Evolutionary conservation across 2,113 vertebrate species (phyloP).

Genomic region (Hirundichthys speculiger): DNA sequence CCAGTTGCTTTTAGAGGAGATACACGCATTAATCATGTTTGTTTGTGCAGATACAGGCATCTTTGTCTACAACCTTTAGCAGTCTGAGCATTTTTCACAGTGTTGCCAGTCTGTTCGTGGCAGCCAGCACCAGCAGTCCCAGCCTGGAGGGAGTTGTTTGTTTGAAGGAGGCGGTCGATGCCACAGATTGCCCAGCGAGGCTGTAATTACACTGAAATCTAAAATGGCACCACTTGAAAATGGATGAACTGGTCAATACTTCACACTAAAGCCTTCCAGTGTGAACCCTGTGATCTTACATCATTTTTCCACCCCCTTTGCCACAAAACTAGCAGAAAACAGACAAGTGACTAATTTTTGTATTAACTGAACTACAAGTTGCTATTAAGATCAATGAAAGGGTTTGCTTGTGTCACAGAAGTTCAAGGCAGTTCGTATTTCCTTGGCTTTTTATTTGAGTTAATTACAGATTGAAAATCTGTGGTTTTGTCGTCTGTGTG

Average conservation of each 20-base stretch:
- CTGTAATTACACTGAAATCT: slow-evolving; percentile 86
- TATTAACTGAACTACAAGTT: slow-evolving; percentile 75
- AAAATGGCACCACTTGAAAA: slow-evolving; percentile 75
- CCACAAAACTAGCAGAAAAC: slow-evolving; percentile 76
- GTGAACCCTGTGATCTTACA: slow-evolving; percentile 60
- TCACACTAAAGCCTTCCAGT: slow-evolving; percentile 47
- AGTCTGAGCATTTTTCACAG: slow-evolving; percentile 28
- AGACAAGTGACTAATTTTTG: slow-evolving; percentile 75
- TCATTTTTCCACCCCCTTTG: slow-evolving; percentile 66
- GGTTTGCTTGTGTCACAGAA: slow-evolving; percentile 17
- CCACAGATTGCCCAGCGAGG: slow-evolving; percentile 72
- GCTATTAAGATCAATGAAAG: slow-evolving; percentile 40
- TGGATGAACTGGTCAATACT: slow-evolving; percentile 77
- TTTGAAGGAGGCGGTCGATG: slow-evolving; percentile 63
- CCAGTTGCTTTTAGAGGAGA: slow-evolving; percentile 4
- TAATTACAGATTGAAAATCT: slow-evolving; percentile 10
- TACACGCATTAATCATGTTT: slow-evolving; percentile 7
- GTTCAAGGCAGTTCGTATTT: slow-evolving; percentile 28
- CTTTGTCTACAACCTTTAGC: slow-evolving; percentile 42
- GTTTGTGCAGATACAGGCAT: slow-evolving; percentile 30
- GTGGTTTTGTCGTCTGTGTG: background rate
- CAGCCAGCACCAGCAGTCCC: slow-evolving; percentile 33
- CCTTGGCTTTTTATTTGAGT: slow-evolving; percentile 22
- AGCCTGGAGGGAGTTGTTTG: slow-evolving; percentile 64
- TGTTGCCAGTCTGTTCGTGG: slow-evolving; percentile 15